phyloP scores from a whole-genome alignment of 2,797 vertebrate species.

The Uromys caudimaculatus region DNA sequence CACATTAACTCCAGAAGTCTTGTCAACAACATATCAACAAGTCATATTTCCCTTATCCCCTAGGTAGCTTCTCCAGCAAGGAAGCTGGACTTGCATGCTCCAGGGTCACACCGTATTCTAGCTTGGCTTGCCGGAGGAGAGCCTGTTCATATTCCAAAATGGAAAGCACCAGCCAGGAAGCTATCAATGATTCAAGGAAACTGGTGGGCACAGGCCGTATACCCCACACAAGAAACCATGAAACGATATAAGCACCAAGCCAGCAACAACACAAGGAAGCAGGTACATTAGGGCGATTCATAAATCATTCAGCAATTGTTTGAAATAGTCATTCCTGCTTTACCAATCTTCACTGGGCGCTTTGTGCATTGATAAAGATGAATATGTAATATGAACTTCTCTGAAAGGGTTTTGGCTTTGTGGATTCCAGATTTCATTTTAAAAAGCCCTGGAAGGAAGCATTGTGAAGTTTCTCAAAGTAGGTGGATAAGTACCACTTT shows the following conservation, averaged over 20 bases:
- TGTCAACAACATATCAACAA: not conserved
- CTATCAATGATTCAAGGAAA: not conserved
- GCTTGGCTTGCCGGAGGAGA: not conserved
- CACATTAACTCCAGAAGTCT: not conserved
- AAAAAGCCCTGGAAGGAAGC: constrained; percentile 67
- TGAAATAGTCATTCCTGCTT: constrained; percentile 59
- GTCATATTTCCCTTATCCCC: not conserved
- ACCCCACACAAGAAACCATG: not conserved
- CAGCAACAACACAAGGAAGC: not conserved
- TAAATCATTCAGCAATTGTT: constrained; percentile 45
- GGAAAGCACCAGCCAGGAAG: not conserved
- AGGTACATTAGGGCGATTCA: not conserved
- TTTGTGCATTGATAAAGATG: constrained; percentile 74
- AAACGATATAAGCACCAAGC: not conserved
- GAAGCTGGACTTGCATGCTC: not conserved
- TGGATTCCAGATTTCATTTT: constrained; percentile 79
- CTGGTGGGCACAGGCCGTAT: not conserved
- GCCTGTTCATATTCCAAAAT: not conserved
- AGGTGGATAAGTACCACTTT: constrained; percentile 72
- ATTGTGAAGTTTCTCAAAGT: constrained; percentile 68
- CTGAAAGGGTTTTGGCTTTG: constrained; percentile 79
- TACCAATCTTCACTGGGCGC: constrained; percentile 67
- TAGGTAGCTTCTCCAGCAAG: not conserved
- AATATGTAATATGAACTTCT: constrained; percentile 61
- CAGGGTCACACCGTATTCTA: not conserved